Evolutionary conservation across 2,113 vertebrate genomes (phyloP).

Genomic region (Chauna torquata): DNA sequence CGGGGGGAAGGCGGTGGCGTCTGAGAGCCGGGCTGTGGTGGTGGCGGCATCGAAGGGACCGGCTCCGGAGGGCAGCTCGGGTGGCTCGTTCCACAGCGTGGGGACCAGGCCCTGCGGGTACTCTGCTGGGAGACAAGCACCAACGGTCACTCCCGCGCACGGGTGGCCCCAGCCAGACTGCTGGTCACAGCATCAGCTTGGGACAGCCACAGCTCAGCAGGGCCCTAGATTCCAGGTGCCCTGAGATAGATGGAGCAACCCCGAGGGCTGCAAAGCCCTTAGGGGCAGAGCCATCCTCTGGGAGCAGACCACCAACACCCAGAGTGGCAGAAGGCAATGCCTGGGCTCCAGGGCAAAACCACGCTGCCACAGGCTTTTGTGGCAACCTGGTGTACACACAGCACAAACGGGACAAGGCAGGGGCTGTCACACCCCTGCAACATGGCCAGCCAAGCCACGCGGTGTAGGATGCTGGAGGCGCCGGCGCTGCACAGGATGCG

Average conservation of each 20-base stretch:
- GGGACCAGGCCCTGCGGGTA: slow-evolving; percentile 68
- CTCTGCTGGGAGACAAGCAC: slow-evolving; percentile 65
- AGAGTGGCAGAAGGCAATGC: not conserved
- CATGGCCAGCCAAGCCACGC: accelerated
- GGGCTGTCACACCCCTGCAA: not conserved
- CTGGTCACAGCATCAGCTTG: not conserved
- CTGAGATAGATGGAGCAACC: accelerated
- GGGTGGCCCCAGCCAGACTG: accelerated
- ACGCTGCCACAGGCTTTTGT: not conserved
- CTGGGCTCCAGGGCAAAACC: accelerated
- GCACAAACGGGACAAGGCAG: not conserved
- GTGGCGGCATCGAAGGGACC: slow-evolving; percentile 79
- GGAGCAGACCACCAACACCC: not conserved
- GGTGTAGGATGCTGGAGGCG: not conserved
- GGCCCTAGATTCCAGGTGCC: not conserved
- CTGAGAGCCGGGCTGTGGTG: slow-evolving; percentile 68
- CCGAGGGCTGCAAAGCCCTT: accelerated
- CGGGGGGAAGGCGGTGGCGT: slow-evolving; percentile 58
- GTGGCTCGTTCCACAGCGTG: slow-evolving; percentile 84
- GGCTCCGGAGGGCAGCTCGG: slow-evolving; percentile 87
- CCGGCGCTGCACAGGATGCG: accelerated
- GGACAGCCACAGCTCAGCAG: not conserved
- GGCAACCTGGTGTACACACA: accelerated
- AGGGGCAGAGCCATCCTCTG: accelerated
- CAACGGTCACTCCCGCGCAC: accelerated